phyloP scores from a whole-genome alignment of 2,888 invertebrate species.

The Cryptocheilus praepositus region DNA sequence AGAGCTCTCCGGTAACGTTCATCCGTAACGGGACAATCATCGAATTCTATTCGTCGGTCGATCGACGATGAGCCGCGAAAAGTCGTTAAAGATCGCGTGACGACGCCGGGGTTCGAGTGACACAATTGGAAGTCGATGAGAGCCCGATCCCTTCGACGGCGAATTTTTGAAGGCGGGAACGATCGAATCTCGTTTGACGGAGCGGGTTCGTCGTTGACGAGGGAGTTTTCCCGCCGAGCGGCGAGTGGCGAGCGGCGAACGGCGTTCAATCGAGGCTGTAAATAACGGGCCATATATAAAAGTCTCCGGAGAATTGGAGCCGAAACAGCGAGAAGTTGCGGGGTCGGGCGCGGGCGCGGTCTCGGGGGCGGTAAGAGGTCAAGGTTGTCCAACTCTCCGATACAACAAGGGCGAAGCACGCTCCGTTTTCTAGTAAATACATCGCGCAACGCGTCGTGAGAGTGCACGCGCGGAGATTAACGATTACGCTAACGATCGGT shows the following conservation, averaged over 20 bases:
- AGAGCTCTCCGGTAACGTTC: no score
- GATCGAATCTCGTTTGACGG: no score
- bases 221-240: neutral
- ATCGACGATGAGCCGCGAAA: no score
- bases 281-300: slow-evolving; percentile 1
- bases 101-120: no score
- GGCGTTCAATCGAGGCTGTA: neutral
- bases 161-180: no score
- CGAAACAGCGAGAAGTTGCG: slow-evolving; percentile 51
- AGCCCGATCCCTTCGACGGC: no score
- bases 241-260: no score
- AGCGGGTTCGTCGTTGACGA: neutral
- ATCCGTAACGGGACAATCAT: no score
- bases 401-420: slow-evolving; percentile 7
- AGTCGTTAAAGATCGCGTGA: no score
- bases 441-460: slow-evolving; percentile 25
- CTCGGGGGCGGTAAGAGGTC: slow-evolving; percentile 48
- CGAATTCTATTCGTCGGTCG: no score
- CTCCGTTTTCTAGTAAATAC: slow-evolving; percentile 31
- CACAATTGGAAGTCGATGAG: no score
- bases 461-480: slow-evolving; percentile 19
- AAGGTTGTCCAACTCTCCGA: slow-evolving; percentile 42
- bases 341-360: slow-evolving; percentile 40
- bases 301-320: slow-evolving; percentile 32
- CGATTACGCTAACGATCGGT: slow-evolving; percentile 2